Base-by-base conservation (phyloP, 2,888 invertebrate genomes). In the Chouioia cunea region DNA sequence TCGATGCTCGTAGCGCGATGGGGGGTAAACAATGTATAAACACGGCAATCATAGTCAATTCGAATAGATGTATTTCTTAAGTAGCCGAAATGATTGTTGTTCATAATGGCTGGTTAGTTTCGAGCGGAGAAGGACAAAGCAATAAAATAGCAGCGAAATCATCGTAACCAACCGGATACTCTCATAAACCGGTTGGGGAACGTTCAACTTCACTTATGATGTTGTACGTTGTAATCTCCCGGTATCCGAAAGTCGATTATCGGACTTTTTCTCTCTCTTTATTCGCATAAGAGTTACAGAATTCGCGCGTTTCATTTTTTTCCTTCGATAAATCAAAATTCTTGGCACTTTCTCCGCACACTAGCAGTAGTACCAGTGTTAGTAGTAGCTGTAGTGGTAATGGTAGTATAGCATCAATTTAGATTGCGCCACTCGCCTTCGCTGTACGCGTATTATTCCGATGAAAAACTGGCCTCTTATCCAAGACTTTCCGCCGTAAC, bases 1-100 rank as follows among this genome's bases (percentile, higher is more conserved):
- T 36, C 6, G 36, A 36, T 10, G 36, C 27, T 4, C 3, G 3
- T 36, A 36, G 36, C 36, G n/a, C 36, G 6, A 36, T 6, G 27
- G 27, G 10, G 36, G 10, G 12, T 36, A 36, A 10, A 36, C 6
- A 36, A n/a, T n/a, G n/a, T 36, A 82, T 79, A 74, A 76, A 74
- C 70, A 67, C 70, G 36, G 10, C 36, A 36, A 36, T 36, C 36
- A 36, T 10, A 10, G 36, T 36, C 10, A 36, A 36, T 6, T 10
- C 36, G 36, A 36, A 6, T 36, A 6, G 36, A 36, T 36, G 36
- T 36, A 36, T 36, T 36, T 36, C 36, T 36, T 36, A 36, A 36
- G 36, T 36, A 36, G 36, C 36, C 36, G 36, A 36, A 36, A 36
- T 36, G 36, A 36, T 36, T 36, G 36, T 36, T 36, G 36, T 36